A percentile compares a stretch with the other conserved stretches of the same genome.
These are phyloP conservation scores for Actenoides hombroni DNA, from an alignment of 2,113 vertebrate species.

Conservation along the genomic window DNA sequence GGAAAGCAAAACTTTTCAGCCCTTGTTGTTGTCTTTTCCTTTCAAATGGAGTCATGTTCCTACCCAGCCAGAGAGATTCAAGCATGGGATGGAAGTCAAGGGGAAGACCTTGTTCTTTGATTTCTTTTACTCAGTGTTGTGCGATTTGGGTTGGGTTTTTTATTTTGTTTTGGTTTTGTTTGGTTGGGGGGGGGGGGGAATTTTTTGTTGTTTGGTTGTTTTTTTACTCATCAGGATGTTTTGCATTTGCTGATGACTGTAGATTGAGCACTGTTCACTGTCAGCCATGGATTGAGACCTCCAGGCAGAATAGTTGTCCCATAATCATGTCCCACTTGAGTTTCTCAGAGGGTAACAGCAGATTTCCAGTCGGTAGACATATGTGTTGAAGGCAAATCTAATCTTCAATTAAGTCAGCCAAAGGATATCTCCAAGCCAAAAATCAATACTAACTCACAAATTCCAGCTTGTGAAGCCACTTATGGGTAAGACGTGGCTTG, in stretches of 20 bases:
- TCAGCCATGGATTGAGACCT: background rate
- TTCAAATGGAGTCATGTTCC: background rate
- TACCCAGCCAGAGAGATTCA: background rate
- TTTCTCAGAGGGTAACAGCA: background rate
- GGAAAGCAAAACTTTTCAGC: background rate
- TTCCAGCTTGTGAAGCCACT: background rate
- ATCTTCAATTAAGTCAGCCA: background rate
- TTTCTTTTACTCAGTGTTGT: background rate
- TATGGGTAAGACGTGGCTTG: background rate
- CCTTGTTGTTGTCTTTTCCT: background rate
- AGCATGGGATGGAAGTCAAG: background rate
- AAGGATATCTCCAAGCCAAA: background rate
- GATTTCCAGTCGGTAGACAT: background rate
- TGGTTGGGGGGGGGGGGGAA: too few relatives aligned
- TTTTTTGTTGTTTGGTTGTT: too few relatives aligned
- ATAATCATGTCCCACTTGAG: background rate
- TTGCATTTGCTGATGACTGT: background rate
- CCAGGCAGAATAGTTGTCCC: background rate
- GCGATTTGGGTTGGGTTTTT: background rate
- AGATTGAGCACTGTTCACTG: background rate
- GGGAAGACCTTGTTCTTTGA: conserved; percentile 14
- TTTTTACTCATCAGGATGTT: background rate
- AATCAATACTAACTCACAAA: background rate
- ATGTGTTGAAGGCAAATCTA: background rate
- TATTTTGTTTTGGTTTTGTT: too few relatives aligned